Evolutionary conservation across 2,888 invertebrate species (phyloP), one percentile per base, ranked within the genome.

Genomic region (Electrophaes corylata): DNA sequence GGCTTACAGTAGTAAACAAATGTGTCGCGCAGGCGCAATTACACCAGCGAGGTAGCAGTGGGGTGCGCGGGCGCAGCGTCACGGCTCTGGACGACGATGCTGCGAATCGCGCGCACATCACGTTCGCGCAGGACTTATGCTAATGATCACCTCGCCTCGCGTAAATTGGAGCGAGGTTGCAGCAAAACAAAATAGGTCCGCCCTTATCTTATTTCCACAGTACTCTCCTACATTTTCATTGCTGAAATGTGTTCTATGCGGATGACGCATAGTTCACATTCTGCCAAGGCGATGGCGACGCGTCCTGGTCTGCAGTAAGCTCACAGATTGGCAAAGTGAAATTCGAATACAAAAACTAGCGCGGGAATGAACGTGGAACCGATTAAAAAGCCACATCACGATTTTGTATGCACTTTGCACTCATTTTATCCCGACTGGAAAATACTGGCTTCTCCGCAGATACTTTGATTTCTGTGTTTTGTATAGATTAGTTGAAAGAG

Each of bases 371-470:
- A 88, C 90, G 90, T 90, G 91, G 82, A 90, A 91, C 84, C 91
- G 91, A 91, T 91, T 91, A 91, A 91, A 91, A 86, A 85, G 84
- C 88, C 86, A 81, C 91, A 91, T 91, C 91, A 91, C 91, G 91
- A 91, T 90, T 91, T 83, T 86, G 88, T 89, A 88, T 91, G 90
- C 91, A 88, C 90, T 91, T 90, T 91, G 91, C 89, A 91, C 90
- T 90, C 85, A 84, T 84, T 88, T 76, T 84, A 86, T 85, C 78
- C 84, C 75, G 76, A 76, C 79, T 76, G 76, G 77, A 81, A 77
- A 81, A 81, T 70, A 78, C 77, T 67, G 79, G 78, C 77, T 79
- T 73, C 77, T 83, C 75, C 75, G 75, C 75, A 70, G 78, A 84
- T 84, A 81, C 82, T 81, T 84, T 80, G 81, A 82, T 84, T 81